Base-by-base conservation (phyloP, 2,113 vertebrate genomes). In the Chionodraco myersi region DNA sequence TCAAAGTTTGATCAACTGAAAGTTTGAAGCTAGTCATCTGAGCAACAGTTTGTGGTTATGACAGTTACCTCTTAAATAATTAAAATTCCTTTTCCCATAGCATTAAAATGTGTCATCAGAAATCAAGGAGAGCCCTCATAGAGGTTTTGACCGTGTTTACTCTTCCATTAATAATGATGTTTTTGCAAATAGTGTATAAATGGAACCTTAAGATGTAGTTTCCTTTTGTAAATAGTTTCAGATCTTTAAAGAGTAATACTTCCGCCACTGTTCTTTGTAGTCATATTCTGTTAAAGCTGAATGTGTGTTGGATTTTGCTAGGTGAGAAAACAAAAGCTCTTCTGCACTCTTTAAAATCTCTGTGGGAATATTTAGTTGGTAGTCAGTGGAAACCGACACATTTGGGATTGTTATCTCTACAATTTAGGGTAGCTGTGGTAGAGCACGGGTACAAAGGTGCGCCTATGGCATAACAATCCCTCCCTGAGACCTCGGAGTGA, bases 151-250 rank as follows among this genome's bases (percentile, higher is more conserved):
- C 67, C 69, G 67, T 85, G 77, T 87, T 89, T 90, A 82, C 75
- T 75, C 60, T 26, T 87, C 60, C 53, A 83, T 87, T 74, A 84
- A 75, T 85, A 77, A 87, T 89, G 65, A 82, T 86, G 75, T 80
- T 85, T 86, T 86, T 75, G 58, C 67, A 62, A 49, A 72, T 48
- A 61, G 76, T 83, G 52, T 58, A 61, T 58, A 77, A 82, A 54
- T 67, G 2, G 26, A 76, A 60, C 11, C 77, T 83, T 75, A 62
- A 18, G 41, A 44, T 16, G 23, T 8, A 76, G 30, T 51, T 61
- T 10, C 36, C 64, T 70, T 78, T 51, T 60, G 23, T 62, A 47
- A 71, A 72, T 57, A 45, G 41, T 70, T 64, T 53, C 30, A 15
- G 12, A 68, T 45, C 11, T 5, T 65, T 76, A 66, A 41, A 45